Base-by-base conservation (phyloP, 2,797 vertebrate species). In the Brachymystax lenok region DNA sequence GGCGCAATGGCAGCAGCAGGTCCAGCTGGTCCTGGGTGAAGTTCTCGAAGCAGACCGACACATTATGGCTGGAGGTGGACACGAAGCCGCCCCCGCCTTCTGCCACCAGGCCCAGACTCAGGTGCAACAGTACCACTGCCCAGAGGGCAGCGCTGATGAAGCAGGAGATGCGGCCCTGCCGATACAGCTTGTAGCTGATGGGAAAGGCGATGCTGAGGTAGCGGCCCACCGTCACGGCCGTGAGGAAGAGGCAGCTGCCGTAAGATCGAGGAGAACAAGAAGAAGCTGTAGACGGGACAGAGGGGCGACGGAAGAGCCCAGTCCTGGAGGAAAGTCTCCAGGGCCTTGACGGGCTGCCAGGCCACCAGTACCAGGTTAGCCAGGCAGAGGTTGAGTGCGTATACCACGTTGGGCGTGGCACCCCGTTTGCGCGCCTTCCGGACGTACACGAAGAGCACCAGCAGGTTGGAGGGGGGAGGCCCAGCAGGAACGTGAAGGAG, bases 191-290 rank as follows among this genome's bases (percentile, higher is more conserved):
- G 86, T 97, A 97, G 80, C 91, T 83, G 13, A 97, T 93, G 0
- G 96, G 96, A 79, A 94, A 96, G 1, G 96, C 96, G 0, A 95
- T 95, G 68, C 96, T 95, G 77, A 97, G 91, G 88, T 96, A 97
- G 27, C 96, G 95, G 1, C 96, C 96, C 0, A 82, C 93, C 0
- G 94, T 95, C 76, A 97, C 94, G 0, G 92, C 95, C 0, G 94
- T 94, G 85, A 97, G 91, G 87, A 97, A 93, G 13, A 94, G 92
- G 7, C 94, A 95, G 3, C 95, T 94, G 0, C 94, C 94, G 0
- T 97, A 96, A 96, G 28, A 96, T 90, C 0, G 96, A 96, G 5
- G 92, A 89, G 27, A 94, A 96, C 27, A 96, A 91, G 83, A 91
- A 93, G 82, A 96, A 91, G 83, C 82, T 95, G 75, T 94, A 96